Base-by-base conservation (phyloP, 2,888 invertebrate genomes). In the Morinoia aosen region DNA sequence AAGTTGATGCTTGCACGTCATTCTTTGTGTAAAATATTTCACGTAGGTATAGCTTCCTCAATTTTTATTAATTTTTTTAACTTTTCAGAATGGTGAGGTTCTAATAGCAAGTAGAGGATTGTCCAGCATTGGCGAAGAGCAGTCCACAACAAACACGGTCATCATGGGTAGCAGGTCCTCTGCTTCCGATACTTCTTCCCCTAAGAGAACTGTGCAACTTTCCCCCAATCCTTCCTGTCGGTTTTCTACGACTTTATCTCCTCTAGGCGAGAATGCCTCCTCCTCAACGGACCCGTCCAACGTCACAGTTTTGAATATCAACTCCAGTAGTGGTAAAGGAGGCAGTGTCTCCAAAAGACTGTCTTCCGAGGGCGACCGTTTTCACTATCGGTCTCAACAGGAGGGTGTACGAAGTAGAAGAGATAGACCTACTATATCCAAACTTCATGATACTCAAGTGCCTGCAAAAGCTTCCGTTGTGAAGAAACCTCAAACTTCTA, bases 261-360 rank as follows among this genome's bases (percentile, higher is more conserved):
- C 93, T n/a, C 57, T 56, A 10, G 58, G 93, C 14, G 57, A 57
- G 25, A n/a, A 61, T 48, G 58, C 95, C n/a, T 64, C 95, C 58
- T 95, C 95, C 25, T 95, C 95, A 39, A 95, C 95, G 11, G 61
- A 95, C 61, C 95, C 64, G 95, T 64, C 95, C 39, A 95, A 61
- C 11, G 48, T 76, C 58, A 95, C 95, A 25, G 64, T 95, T n/a
- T n/a, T 64, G 61, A 95, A 95, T 64, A 95, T 95, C 64, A 95
- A 61, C 40, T 64, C 58, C 16, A 95, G 95, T 64, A 61, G 58
- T 95, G 19, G 64, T 25, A 95, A 39, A 40, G 58, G 64, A n/a
- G 64, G 64, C 16, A 48, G 40, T 16, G 61, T 48, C 11, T 25
- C 95, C 40, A 58, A 40, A 39, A 95, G 95, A 95, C 95, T 40